Conservation (phyloP, 2,888 invertebrate species). For the Polymixis lichenea region DNA sequence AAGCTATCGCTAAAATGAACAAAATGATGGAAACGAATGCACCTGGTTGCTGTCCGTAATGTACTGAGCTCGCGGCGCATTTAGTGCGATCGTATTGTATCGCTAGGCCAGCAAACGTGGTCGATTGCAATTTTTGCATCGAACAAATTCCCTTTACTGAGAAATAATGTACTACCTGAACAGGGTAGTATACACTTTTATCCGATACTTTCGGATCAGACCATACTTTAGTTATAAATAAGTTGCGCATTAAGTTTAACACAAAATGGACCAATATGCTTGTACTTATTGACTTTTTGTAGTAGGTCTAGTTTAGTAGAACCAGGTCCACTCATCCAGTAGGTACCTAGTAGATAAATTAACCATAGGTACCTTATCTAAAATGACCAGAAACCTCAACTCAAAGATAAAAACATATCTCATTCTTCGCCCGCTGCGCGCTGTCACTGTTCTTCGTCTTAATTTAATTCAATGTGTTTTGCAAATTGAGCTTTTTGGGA, state of each 20-base stretch:
- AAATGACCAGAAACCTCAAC: slow-evolving; percentile 15
- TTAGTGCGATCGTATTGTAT: too few species aligned
- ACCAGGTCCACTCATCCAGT: slow-evolving; percentile 15
- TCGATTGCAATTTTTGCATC: too few species aligned
- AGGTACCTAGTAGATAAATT: not conserved
- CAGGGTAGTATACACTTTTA: not conserved
- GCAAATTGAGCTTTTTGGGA: slow-evolving; percentile 53
- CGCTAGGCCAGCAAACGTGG: too few species aligned
- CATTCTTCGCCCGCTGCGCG: slow-evolving; percentile 4
- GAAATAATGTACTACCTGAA: not conserved
- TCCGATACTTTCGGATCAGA: not conserved
- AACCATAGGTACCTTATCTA: not conserved
- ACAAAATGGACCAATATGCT: slow-evolving; percentile 46
- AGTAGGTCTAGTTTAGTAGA: slow-evolving; percentile 31
- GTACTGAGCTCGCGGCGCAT: too few species aligned
- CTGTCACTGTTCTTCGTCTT: not conserved
- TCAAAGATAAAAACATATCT: slow-evolving; percentile 26
- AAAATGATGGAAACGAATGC: too few species aligned
- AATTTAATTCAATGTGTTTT: slow-evolving; percentile 13
- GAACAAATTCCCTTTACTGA: not conserved
- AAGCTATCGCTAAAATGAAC: too few species aligned
- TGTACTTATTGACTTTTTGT: slow-evolving; percentile 18
- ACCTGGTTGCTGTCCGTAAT: too few species aligned
- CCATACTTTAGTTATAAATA: not conserved
- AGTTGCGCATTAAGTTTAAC: slow-evolving; percentile 36